These are phyloP conservation scores for Hipposideros armiger DNA, from an alignment of 2,113 vertebrate species.

Conservation along the genomic window DNA sequence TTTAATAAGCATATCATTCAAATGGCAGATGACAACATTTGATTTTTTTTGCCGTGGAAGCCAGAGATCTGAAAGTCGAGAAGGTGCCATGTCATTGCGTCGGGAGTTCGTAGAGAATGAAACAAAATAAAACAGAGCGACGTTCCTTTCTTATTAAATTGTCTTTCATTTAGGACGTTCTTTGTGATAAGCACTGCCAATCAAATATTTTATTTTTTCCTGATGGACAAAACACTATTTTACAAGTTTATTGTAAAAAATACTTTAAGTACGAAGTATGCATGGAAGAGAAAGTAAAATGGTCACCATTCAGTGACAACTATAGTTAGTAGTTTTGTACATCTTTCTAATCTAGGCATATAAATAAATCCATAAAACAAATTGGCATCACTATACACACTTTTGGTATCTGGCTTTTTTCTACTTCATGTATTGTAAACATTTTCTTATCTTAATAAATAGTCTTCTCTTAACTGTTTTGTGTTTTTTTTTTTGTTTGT, in stretches of 20 bases:
- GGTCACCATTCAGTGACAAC: not conserved
- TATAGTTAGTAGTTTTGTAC: not conserved
- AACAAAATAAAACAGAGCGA: not conserved
- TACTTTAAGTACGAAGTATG: not conserved
- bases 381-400: not conserved
- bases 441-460: not conserved
- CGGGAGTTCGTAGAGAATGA: not conserved
- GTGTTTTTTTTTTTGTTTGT: not conserved
- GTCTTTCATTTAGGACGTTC: not conserved
- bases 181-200: not conserved
- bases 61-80: not conserved
- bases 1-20: slow-evolving; percentile 57
- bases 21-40: slow-evolving; percentile 35
- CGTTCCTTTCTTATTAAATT: slow-evolving; percentile 15
- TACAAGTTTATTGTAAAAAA: not conserved
- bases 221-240: not conserved
- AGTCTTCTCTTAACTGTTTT: not conserved
- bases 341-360: not conserved
- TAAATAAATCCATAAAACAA: not conserved
- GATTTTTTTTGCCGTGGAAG: not conserved
- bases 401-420: not conserved
- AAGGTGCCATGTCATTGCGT: not conserved
- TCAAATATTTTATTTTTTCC: not conserved
- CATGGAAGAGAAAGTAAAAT: not conserved
- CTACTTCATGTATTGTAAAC: not conserved